Evolutionary conservation across 2,888 invertebrate genomes (phyloP).

Genomic region (Escarpia spicata): DNA sequence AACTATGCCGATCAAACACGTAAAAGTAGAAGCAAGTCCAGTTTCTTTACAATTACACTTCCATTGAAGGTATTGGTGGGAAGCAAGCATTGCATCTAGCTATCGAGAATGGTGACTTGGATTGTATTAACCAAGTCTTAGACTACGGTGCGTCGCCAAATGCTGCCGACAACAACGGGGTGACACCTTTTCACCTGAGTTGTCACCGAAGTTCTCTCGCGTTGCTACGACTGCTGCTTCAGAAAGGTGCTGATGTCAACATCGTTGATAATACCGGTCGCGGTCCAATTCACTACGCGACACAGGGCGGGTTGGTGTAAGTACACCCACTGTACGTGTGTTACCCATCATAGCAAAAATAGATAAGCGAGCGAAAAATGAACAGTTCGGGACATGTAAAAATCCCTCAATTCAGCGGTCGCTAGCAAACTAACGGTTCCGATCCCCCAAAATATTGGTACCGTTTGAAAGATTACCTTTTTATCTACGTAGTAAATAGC

Average conservation of each 20-base stretch:
- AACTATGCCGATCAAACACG: no score
- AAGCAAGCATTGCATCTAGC: not conserved
- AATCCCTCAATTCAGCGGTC: no score
- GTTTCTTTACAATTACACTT: not conserved
- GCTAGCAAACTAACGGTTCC: no score
- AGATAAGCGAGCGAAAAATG: no score
- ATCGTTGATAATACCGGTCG: not conserved
- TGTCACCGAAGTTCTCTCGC: not conserved
- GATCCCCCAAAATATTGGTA: no score
- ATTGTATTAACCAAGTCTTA: not conserved
- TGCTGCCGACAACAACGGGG: not conserved
- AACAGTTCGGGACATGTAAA: no score
- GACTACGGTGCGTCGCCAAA: not conserved
- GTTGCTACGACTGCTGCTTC: not conserved
- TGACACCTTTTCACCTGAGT: not conserved
- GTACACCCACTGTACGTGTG: not conserved
- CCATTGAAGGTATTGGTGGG: not conserved
- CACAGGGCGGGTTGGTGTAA: not conserved
- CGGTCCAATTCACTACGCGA: not conserved
- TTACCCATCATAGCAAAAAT: no score
- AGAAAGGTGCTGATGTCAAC: not conserved
- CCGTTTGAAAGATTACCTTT: no score
- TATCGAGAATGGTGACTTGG: not conserved
- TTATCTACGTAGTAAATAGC: no score
- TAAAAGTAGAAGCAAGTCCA: not conserved